A percentile compares a stretch with the other conserved stretches of the same genome.
Evolutionary conservation across 1,140 invertebrate species (phyloP).

Genomic region (Lysiphlebus fabarum): DNA sequence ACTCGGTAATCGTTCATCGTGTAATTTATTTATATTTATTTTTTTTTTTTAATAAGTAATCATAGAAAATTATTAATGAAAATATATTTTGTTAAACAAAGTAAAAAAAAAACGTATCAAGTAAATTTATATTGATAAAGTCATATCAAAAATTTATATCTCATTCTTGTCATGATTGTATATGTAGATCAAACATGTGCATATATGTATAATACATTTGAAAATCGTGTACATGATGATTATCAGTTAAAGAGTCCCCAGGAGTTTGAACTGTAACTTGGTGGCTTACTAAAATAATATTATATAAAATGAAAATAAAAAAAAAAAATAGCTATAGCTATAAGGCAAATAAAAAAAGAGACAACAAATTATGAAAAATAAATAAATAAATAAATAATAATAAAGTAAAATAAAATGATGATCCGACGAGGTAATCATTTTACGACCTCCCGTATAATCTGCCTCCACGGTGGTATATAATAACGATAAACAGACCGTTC

Average conservation of each 20-base stretch:
- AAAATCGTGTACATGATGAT: too few relatives aligned
- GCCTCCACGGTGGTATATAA: conserved; percentile 30
- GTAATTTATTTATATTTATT: too few relatives aligned
- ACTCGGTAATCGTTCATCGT: too few relatives aligned
- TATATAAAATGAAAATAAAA: too few relatives aligned
- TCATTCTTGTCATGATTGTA: neutral
- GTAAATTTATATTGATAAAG: neutral
- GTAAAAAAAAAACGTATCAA: too few relatives aligned
- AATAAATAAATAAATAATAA: neutral
- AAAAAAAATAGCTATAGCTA: too few relatives aligned
- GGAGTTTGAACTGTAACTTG: too few relatives aligned
- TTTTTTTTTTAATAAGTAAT: too few relatives aligned
- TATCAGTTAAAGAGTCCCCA: too few relatives aligned
- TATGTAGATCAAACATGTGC: neutral
- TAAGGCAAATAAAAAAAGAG: conserved; percentile 6
- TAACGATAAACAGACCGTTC: conserved; percentile 43
- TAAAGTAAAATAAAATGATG: conserved; percentile 4
- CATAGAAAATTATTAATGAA: too few relatives aligned
- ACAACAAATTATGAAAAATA: neutral
- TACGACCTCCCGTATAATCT: conserved; percentile 35
- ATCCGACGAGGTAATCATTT: conserved; percentile 33
- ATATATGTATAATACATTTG: neutral
- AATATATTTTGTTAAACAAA: too few relatives aligned
- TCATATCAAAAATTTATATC: conserved; percentile 22
- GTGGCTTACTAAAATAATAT: too few relatives aligned